These are phyloP conservation scores for Phycodurus eques DNA, from an alignment of 2,113 vertebrate genomes.

Conservation along the genomic window DNA sequence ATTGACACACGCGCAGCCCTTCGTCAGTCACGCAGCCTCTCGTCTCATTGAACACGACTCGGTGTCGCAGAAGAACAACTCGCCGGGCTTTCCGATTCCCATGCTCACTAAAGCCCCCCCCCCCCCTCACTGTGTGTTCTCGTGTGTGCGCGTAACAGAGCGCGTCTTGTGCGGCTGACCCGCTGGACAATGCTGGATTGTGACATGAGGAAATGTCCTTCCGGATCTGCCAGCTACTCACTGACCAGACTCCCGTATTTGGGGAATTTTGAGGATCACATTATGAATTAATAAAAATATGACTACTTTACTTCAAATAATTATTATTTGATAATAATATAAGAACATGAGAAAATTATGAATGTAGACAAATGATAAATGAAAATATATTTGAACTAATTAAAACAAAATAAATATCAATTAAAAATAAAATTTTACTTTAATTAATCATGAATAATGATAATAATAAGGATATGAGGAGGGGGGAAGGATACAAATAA, in stretches of 20 bases:
- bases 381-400: too few relatives aligned
- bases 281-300: too few relatives aligned
- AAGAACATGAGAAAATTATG: too few relatives aligned
- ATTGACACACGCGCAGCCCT: too few relatives aligned
- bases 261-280: conserved; percentile 40
- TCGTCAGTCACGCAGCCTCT: conserved; percentile 24
- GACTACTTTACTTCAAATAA: too few relatives aligned
- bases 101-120: conserved; percentile 36
- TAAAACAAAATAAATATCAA: too few relatives aligned
- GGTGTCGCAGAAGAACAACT: conserved; percentile 44
- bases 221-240: conserved; percentile 54
- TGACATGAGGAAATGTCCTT: conserved; percentile 64
- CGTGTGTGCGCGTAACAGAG: conserved; percentile 38
- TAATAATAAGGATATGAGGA: too few relatives aligned
- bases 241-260: not conserved
- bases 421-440: too few relatives aligned
- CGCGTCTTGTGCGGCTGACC: conserved; percentile 56
- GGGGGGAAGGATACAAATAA: too few relatives aligned
- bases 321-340: too few relatives aligned
- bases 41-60: conserved; percentile 48
- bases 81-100: conserved; percentile 53
- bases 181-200: conserved; percentile 60
- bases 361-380: too few relatives aligned
- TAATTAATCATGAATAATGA: too few relatives aligned
- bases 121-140: not conserved